Conservation (phyloP, 2,113 vertebrate genomes). For the Heptranchias perlo region DNA sequence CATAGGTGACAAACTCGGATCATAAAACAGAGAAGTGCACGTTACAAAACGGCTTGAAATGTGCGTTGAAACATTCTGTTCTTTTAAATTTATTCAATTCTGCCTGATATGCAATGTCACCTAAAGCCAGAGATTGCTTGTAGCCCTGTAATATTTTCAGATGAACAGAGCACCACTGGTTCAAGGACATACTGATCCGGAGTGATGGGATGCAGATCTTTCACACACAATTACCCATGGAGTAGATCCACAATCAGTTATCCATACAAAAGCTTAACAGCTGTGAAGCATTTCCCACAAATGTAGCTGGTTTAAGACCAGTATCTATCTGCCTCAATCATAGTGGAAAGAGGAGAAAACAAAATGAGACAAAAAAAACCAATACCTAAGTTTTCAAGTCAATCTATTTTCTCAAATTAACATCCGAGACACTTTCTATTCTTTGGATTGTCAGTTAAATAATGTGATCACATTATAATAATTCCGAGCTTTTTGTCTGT, state of each 20-base stretch:
- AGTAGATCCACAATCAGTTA: not conserved
- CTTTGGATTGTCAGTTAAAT: not conserved
- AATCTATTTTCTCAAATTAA: not conserved
- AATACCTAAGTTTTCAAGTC: not conserved
- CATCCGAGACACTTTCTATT: not conserved
- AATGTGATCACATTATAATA: not conserved
- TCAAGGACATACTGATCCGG: not conserved
- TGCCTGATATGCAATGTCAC: not conserved
- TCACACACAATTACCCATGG: not conserved
- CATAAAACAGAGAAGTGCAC: not conserved
- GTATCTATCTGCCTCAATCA: not conserved
- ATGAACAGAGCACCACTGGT: not conserved
- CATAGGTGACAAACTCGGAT: not conserved
- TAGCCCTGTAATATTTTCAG: not conserved
- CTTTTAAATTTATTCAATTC: no score
- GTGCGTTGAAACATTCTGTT: not conserved
- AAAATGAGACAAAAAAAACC: not conserved
- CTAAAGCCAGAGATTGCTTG: not conserved
- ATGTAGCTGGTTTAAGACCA: not conserved
- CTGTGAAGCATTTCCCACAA: not conserved
- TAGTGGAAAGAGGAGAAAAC: not conserved
- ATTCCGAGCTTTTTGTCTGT: no score
- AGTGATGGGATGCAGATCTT: not conserved
- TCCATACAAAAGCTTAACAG: not conserved
- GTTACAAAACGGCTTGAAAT: not conserved